phyloP scores from a whole-genome alignment of 2,888 invertebrate genomes.

The Ormia ochracea region DNA sequence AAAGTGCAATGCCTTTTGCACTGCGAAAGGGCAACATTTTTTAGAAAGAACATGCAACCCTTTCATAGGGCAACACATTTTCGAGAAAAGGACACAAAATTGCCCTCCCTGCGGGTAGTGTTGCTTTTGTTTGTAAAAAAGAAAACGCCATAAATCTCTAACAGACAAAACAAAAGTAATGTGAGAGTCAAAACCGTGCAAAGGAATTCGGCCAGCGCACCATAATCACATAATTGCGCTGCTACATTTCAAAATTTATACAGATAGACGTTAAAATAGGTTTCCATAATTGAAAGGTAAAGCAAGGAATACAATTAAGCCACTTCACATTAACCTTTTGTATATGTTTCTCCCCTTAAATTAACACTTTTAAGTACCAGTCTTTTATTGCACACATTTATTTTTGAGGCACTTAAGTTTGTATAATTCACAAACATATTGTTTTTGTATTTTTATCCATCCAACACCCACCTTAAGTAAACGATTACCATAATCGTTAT shows the following conservation, averaged over 20 bases:
- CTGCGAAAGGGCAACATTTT: too few relatives aligned
- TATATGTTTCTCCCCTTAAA: background rate
- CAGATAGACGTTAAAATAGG: background rate
- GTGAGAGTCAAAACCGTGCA: too few relatives aligned
- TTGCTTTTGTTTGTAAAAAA: too few relatives aligned
- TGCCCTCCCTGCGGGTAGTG: too few relatives aligned
- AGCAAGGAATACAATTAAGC: background rate
- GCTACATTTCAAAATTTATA: background rate
- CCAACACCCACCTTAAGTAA: conserved; percentile 51
- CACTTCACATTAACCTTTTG: conserved; percentile 1
- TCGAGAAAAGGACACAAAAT: too few relatives aligned
- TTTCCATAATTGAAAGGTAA: background rate
- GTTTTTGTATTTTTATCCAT: conserved; percentile 2
- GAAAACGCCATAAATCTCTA: too few relatives aligned
- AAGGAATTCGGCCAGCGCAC: too few relatives aligned
- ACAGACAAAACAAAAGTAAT: too few relatives aligned
- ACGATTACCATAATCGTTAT: conserved; percentile 51
- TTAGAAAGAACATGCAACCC: too few relatives aligned
- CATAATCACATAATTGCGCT: too few relatives aligned
- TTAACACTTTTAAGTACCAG: background rate
- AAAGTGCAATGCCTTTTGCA: too few relatives aligned
- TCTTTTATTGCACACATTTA: background rate
- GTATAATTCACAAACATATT: conserved; percentile 23
- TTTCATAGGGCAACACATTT: too few relatives aligned
- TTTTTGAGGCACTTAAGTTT: background rate